phyloP scores from a whole-genome alignment of 1,140 invertebrate genomes.

The Drosophila equinoxialis region DNA sequence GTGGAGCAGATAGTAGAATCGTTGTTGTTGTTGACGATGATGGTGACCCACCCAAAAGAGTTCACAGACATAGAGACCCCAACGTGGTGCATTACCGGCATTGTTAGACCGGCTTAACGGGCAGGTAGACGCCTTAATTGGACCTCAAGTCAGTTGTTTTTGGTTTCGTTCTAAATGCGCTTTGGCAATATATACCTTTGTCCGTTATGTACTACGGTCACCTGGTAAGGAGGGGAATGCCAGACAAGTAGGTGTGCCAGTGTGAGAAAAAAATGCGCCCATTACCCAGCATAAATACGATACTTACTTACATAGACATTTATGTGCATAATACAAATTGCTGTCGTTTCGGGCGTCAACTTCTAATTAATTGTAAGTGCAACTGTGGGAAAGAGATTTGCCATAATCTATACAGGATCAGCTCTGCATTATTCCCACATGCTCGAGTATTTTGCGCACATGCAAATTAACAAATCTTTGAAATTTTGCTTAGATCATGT shows the following conservation, averaged over 20 bases:
- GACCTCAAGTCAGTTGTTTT: conserved; percentile 28
- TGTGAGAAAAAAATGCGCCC: conserved; percentile 38
- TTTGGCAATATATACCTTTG: conserved; percentile 50
- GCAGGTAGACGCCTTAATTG: conserved; percentile 63
- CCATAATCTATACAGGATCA: conserved; percentile 36
- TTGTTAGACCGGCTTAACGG: conserved; percentile 52
- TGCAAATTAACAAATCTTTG: conserved; percentile 20
- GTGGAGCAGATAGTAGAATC: conserved; percentile 15
- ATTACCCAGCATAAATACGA: background rate
- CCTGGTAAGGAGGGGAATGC: background rate
- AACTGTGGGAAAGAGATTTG: conserved; percentile 36
- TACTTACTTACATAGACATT: background rate
- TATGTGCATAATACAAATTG: conserved; percentile 13
- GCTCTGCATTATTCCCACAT: conserved; percentile 11
- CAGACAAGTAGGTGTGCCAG: conserved; percentile 34
- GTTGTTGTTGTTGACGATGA: background rate
- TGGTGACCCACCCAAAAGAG: conserved; percentile 68
- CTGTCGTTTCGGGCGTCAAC: background rate
- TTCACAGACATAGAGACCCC: conserved; percentile 39
- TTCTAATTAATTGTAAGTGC: conserved; percentile 30
- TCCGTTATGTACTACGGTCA: conserved; percentile 37
- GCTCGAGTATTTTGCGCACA: background rate
- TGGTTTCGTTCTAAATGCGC: conserved; percentile 43
- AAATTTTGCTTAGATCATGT: conserved; percentile 16
- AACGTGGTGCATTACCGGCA: conserved; percentile 56